These are phyloP conservation scores for Arothron firmamentum DNA, from an alignment of 2,113 vertebrate species.

Conservation along the genomic window DNA sequence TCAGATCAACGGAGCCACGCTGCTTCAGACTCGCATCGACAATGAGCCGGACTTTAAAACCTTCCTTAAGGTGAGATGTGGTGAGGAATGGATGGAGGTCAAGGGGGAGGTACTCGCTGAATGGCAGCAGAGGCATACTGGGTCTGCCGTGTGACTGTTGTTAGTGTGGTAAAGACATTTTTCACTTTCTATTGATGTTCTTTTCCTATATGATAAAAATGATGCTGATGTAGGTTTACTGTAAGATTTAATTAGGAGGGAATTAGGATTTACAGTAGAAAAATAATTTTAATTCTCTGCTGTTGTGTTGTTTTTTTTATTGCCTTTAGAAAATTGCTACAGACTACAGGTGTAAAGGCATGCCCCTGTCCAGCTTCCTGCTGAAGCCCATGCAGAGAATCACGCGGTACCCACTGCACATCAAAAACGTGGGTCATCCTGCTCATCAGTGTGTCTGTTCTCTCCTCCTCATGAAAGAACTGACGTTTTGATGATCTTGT, in stretches of 20 bases:
- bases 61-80: constrained; percentile 84
- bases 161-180: no score
- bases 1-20: constrained; percentile 84
- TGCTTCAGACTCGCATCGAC: constrained; percentile 89
- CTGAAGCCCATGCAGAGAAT: constrained; percentile 98
- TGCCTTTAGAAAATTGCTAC: constrained; percentile 85
- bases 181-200: no score
- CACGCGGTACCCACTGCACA: constrained; percentile 94
- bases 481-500: background rate
- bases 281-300: background rate
- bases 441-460: constrained; percentile 1
- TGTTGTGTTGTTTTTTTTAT: background rate
- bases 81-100: background rate
- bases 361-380: constrained; percentile 97
- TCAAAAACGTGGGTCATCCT: constrained; percentile 83
- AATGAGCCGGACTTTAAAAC: constrained; percentile 90
- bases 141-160: background rate
- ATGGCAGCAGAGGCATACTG: background rate
- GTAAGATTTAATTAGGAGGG: no score
- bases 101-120: no score
- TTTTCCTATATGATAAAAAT: no score
- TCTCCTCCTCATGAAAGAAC: background rate
- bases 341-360: constrained; percentile 93
- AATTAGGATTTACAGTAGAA: no score
- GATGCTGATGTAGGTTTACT: no score